Conservation (phyloP, 2,888 invertebrate genomes). For the Petrolisthes cinctipes region DNA sequence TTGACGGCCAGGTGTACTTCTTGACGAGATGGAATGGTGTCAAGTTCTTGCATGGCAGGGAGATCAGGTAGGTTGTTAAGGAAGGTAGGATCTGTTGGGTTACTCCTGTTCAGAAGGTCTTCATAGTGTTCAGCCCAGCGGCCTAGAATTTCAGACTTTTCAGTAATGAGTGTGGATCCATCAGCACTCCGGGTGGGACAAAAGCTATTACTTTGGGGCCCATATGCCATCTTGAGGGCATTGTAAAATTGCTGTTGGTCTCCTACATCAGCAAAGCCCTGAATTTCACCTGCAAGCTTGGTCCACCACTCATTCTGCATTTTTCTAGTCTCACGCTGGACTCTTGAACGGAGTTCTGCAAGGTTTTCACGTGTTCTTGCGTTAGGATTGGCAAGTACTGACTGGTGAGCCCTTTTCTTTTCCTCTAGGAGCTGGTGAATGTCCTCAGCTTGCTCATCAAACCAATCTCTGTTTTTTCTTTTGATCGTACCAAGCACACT, state of each 20-base stretch:
- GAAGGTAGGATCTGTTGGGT: background rate
- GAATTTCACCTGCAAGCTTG: background rate
- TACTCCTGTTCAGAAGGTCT: background rate
- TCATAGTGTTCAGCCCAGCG: background rate
- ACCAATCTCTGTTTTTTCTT: slow-evolving; percentile 14
- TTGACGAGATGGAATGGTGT: background rate
- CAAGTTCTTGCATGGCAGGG: background rate
- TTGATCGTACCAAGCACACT: background rate
- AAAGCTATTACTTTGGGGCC: background rate
- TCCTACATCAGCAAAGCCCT: background rate
- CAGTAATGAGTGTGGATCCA: background rate
- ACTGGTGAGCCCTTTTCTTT: background rate
- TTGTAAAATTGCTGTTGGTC: background rate
- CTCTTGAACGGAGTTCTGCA: too few species aligned
- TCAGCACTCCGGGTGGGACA: background rate
- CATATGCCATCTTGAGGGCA: too few species aligned
- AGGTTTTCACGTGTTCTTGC: too few species aligned
- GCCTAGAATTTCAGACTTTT: background rate
- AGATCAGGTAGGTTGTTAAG: background rate
- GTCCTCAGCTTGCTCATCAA: background rate
- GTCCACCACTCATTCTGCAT: background rate
- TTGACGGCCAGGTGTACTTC: background rate
- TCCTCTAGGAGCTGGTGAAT: background rate
- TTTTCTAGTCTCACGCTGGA: too few species aligned
- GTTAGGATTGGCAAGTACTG: too few species aligned